A percentile compares a stretch with the other conserved stretches of the same genome.
phyloP scores from a whole-genome alignment of 2,113 vertebrate genomes.

The Choloepus hoffmanni region DNA sequence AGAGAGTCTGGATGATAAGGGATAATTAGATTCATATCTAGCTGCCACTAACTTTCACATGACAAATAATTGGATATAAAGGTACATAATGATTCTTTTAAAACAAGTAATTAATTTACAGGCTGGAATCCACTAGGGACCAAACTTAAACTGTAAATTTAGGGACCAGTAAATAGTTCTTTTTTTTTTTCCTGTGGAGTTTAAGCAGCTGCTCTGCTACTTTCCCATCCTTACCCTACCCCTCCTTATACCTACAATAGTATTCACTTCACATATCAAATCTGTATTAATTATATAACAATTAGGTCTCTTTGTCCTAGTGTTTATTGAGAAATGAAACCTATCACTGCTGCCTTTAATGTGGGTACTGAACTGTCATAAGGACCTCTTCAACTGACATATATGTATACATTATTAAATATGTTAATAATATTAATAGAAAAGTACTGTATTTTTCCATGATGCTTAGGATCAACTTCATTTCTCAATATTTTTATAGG shows the following conservation, averaged over 20 bases:
- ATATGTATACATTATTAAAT: background rate
- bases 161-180: background rate
- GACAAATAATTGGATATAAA: background rate
- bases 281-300: background rate
- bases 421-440: background rate
- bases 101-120: background rate
- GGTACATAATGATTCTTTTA: background rate
- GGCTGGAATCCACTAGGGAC: background rate
- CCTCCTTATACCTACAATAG: background rate
- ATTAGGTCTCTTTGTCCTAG: background rate
- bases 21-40: background rate
- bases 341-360: background rate
- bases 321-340: background rate
- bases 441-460: background rate
- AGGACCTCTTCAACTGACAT: slow-evolving; percentile 6
- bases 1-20: background rate
- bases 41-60: background rate
- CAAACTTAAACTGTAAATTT: background rate
- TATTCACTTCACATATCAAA: background rate
- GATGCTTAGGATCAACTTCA: background rate
- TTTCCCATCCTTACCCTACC: background rate
- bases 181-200: background rate
- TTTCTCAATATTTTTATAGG: background rate
- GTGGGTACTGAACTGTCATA: background rate
- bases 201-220: background rate